phyloP scores from a whole-genome alignment of 2,797 vertebrate genomes.

The Peromyscus eremicus region DNA sequence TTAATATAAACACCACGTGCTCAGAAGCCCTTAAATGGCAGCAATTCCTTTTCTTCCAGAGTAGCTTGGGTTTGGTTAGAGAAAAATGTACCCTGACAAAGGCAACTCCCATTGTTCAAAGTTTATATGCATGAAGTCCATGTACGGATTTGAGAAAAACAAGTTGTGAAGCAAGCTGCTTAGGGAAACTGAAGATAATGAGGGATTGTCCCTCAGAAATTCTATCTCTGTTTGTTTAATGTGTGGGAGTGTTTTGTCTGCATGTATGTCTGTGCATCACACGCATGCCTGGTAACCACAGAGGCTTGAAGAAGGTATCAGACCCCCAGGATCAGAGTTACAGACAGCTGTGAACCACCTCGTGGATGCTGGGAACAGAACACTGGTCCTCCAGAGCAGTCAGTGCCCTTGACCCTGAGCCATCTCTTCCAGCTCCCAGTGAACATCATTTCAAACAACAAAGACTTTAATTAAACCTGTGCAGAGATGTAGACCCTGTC shows the following conservation, averaged over 20 bases:
- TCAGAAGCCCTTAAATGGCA: neutral
- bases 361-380: neutral
- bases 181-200: neutral
- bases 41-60: neutral
- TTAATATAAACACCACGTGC: neutral
- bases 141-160: neutral
- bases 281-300: neutral
- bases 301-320: neutral
- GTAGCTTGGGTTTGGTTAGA: neutral
- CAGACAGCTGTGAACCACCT: neutral
- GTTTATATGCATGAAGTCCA: neutral
- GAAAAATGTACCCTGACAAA: neutral
- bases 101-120: neutral
- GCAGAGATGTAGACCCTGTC: neutral
- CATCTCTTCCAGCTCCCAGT: neutral
- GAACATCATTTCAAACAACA: neutral
- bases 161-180: neutral
- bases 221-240: neutral
- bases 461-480: accelerated
- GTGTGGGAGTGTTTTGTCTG: neutral
- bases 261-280: neutral
- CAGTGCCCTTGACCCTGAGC: neutral
- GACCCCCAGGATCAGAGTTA: too few relatives aligned
- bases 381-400: too few relatives aligned
- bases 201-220: neutral